A percentile compares a stretch with the other conserved stretches of the same genome.
These are phyloP conservation scores for Thalassophryne amazonica DNA, from an alignment of 2,797 vertebrate species.

Conservation along the genomic window DNA sequence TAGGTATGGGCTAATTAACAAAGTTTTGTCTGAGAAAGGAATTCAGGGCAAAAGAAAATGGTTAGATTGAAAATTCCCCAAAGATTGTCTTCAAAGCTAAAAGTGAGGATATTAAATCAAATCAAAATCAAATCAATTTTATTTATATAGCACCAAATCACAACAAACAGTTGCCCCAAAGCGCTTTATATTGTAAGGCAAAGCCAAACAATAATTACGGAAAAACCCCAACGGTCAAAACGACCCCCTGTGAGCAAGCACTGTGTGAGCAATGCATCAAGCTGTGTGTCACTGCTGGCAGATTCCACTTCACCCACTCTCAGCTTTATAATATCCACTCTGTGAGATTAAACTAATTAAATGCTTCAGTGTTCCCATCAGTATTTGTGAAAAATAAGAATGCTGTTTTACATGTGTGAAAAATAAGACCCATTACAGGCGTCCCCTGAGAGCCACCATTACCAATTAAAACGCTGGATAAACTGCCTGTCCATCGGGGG, in stretches of 20 bases:
- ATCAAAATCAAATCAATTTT: too few relatives aligned
- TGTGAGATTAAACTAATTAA: slow-evolving; percentile 37
- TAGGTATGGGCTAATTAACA: slow-evolving; percentile 83
- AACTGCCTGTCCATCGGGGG: slow-evolving; percentile 78
- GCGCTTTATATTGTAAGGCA: too few relatives aligned
- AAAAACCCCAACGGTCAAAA: too few relatives aligned
- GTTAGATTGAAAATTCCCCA: slow-evolving; percentile 80
- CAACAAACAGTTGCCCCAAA: too few relatives aligned
- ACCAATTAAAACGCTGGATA: slow-evolving; percentile 88
- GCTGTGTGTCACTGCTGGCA: slow-evolving; percentile 61
- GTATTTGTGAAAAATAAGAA: slow-evolving; percentile 24
- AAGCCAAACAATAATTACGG: too few relatives aligned
- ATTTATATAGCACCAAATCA: too few relatives aligned
- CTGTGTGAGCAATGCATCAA: too few relatives aligned
- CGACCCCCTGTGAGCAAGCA: too few relatives aligned
- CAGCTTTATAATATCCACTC: slow-evolving; percentile 23
- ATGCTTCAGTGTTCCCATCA: slow-evolving; percentile 25
- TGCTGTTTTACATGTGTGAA: slow-evolving; percentile 20
- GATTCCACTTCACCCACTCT: slow-evolving; percentile 49
- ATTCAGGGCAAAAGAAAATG: slow-evolving; percentile 76
- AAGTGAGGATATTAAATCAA: slow-evolving; percentile 78
- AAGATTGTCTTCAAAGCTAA: slow-evolving; percentile 81
- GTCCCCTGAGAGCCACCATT: slow-evolving; percentile 73
- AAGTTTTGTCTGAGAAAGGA: slow-evolving; percentile 78
- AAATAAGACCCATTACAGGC: slow-evolving; percentile 51